Conservation (phyloP, 2,888 invertebrate species). For the Drosophila buzzatii region DNA sequence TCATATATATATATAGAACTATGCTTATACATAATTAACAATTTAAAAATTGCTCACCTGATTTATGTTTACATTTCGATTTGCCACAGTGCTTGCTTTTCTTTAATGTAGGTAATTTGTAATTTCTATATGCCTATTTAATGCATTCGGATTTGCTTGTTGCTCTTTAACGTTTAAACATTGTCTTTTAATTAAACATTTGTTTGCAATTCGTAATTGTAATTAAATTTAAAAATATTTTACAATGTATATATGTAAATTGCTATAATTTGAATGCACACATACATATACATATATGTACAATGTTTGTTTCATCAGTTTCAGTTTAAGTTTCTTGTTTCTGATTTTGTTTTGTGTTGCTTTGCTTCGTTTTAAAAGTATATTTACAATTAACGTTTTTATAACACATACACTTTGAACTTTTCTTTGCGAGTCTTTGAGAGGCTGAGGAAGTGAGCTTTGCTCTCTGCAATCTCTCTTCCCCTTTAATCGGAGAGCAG, state of each 20-base stretch:
- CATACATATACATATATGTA: constrained; percentile 30
- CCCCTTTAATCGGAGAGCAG: constrained; percentile 9
- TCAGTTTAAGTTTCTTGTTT: too few relatives aligned
- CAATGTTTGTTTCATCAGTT: constrained; percentile 3
- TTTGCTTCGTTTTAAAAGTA: constrained; percentile 32
- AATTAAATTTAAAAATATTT: constrained; percentile 45
- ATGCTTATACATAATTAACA: constrained; percentile 79
- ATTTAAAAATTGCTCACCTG: constrained; percentile 79
- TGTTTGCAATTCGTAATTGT: constrained; percentile 35
- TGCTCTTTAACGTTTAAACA: constrained; percentile 53
- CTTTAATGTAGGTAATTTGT: constrained; percentile 38
- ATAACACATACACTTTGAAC: constrained; percentile 52
- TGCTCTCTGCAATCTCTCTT: constrained; percentile 29
- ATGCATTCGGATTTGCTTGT: constrained; percentile 28
- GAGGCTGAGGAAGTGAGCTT: constrained; percentile 36
- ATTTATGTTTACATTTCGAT: constrained; percentile 71
- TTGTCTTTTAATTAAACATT: constrained; percentile 72
- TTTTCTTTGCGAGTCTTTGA: constrained; percentile 51
- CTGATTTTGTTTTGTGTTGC: constrained; percentile 4
- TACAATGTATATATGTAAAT: constrained; percentile 51
- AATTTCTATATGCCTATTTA: constrained; percentile 33
- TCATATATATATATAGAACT: constrained; percentile 48
- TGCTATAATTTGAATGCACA: constrained; percentile 38
- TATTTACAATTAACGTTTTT: constrained; percentile 58
- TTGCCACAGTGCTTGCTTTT: constrained; percentile 70